A percentile compares a stretch with the other conserved stretches of the same genome.
Evolutionary conservation across 2,888 invertebrate species (phyloP).

Genomic region (Drosophila siamana): DNA sequence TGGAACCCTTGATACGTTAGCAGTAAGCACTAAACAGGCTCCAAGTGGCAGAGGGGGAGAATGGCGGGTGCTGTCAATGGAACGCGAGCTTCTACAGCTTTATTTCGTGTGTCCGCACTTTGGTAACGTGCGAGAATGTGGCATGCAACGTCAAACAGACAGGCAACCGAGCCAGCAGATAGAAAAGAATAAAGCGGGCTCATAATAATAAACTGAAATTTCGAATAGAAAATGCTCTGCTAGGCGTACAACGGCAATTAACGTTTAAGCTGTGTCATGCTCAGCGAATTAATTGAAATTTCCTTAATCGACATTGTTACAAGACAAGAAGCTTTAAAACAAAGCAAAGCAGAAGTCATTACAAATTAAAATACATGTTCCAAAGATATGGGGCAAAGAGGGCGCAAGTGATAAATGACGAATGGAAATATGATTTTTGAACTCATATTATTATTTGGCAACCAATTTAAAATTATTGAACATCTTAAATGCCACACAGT

Average conservation of each 20-base stretch:
- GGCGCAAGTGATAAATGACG: not conserved
- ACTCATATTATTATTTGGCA: too few relatives aligned
- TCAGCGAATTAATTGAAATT: constrained; percentile 11
- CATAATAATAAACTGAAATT: constrained; percentile 21
- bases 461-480: too few relatives aligned
- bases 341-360: not conserved
- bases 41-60: not conserved
- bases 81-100: constrained; percentile 25
- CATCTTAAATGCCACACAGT: too few relatives aligned
- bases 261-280: not conserved
- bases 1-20: constrained; percentile 16
- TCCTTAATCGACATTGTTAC: not conserved
- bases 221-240: constrained; percentile 8
- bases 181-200: constrained; percentile 2
- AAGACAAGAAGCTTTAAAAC: not conserved
- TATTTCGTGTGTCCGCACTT: constrained; percentile 12
- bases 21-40: constrained; percentile 4
- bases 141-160: not conserved
- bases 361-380: too few relatives aligned
- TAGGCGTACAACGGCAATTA: not conserved
- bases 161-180: not conserved
- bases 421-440: too few relatives aligned
- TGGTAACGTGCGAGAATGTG: constrained; percentile 20
- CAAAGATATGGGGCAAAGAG: too few relatives aligned
- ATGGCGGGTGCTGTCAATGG: constrained; percentile 4